A percentile compares a stretch with the other conserved stretches of the same genome.
Conservation (phyloP, 2,113 vertebrate genomes). For the Saiga tatarica region DNA sequence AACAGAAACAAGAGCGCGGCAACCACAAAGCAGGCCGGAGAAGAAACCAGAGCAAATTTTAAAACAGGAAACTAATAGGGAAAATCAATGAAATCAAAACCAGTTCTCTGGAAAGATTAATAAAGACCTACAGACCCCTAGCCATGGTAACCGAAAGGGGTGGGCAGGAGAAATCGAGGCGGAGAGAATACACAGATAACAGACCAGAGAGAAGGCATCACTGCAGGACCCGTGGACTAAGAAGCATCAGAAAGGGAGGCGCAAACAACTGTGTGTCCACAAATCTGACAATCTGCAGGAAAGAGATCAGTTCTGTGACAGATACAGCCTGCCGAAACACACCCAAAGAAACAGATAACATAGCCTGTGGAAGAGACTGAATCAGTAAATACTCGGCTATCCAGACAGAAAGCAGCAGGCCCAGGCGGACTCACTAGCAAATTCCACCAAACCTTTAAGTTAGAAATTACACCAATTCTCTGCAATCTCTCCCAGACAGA, state of each 20-base stretch:
- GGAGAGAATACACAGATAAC: neutral
- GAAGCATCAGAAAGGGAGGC: too few species aligned
- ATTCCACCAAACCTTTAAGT: neutral
- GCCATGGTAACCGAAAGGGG: neutral
- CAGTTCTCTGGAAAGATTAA: neutral
- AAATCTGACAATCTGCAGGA: neutral
- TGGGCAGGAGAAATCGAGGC: neutral
- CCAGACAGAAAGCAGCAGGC: neutral
- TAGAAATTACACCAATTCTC: neutral
- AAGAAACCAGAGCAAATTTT: neutral
- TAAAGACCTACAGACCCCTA: neutral
- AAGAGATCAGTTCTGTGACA: neutral
- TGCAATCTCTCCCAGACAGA: neutral
- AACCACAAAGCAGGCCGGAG: neutral
- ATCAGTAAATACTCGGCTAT: neutral
- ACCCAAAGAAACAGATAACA: neutral
- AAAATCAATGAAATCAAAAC: neutral
- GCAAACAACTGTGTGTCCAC: neutral
- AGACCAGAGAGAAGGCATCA: neutral
- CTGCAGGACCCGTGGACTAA: fast-evolving
- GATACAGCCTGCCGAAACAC: neutral
- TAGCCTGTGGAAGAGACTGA: neutral
- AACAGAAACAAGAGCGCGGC: neutral
- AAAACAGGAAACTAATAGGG: neutral
- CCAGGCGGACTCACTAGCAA: neutral